These are phyloP conservation scores for Dusona sp. DNA, from an alignment of 2,888 invertebrate species.

Conservation along the genomic window DNA sequence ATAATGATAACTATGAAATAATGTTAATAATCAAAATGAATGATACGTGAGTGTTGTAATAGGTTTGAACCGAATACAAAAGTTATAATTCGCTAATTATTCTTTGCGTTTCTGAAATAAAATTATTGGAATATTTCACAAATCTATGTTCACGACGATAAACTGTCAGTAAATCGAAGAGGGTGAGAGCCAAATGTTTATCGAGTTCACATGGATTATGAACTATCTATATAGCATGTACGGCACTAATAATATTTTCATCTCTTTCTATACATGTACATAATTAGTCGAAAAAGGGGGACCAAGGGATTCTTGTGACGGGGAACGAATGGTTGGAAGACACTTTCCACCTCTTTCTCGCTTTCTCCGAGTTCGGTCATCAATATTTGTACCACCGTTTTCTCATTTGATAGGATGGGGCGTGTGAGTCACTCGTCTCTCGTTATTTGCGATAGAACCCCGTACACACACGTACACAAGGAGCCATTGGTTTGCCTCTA, in stretches of 20 bases:
- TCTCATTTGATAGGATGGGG: constrained; percentile 46
- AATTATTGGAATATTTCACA: not conserved
- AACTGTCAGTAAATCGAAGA: not conserved
- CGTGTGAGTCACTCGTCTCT: constrained; percentile 64
- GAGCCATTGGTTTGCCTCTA: constrained; percentile 41
- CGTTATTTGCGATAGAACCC: constrained; percentile 57
- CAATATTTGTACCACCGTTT: constrained; percentile 64
- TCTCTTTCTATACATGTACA: constrained; percentile 19
- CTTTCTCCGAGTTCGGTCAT: constrained; percentile 40
- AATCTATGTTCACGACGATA: no score
- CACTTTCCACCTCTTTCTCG: constrained; percentile 3
- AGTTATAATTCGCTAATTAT: not conserved
- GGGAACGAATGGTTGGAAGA: constrained; percentile 29
- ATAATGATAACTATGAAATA: constrained; percentile 11
- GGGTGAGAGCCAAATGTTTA: constrained; percentile 18
- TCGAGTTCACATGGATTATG: constrained; percentile 24
- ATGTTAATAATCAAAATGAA: constrained; percentile 2
- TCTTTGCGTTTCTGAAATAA: not conserved
- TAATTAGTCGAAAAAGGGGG: constrained; percentile 39
- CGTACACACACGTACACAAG: not conserved
- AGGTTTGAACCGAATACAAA: not conserved
- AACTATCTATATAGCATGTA: not conserved
- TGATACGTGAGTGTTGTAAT: not conserved
- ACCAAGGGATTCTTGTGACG: constrained; percentile 1
- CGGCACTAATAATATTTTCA: constrained; percentile 6